Conservation (phyloP, 2,888 invertebrate species). For the Papilio protenor region DNA sequence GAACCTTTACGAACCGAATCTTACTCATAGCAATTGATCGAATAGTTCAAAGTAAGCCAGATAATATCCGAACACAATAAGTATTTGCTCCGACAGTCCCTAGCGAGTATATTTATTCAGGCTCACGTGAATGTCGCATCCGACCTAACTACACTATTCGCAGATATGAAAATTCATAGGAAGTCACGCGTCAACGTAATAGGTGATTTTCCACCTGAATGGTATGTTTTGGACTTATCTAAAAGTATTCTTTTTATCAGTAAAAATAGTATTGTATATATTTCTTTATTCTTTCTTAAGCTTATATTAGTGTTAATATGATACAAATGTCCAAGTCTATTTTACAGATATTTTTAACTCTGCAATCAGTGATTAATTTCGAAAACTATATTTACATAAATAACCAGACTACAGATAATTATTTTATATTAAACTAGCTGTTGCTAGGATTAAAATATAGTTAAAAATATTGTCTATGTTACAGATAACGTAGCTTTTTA, state of each 20-base stretch:
- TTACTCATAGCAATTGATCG: neutral
- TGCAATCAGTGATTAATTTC: too few relatives aligned
- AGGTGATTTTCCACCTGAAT: neutral
- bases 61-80: constrained; percentile 22
- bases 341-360: too few relatives aligned
- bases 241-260: neutral
- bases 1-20: neutral
- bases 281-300: too few relatives aligned
- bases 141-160: constrained; percentile 4
- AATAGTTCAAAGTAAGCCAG: constrained; percentile 18
- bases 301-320: too few relatives aligned
- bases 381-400: too few relatives aligned
- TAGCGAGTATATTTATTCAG: neutral
- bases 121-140: constrained; percentile 9
- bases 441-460: too few relatives aligned
- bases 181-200: neutral
- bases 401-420: too few relatives aligned
- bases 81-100: constrained; percentile 10
- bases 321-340: too few relatives aligned
- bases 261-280: too few relatives aligned
- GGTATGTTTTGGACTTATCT: neutral
- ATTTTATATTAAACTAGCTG: too few relatives aligned
- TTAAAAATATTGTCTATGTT: too few relatives aligned
- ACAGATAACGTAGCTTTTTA: too few relatives aligned
- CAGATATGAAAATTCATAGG: neutral